These are phyloP conservation scores for Chaetops frenatus DNA, from an alignment of 2,113 vertebrate genomes.

Conservation along the genomic window DNA sequence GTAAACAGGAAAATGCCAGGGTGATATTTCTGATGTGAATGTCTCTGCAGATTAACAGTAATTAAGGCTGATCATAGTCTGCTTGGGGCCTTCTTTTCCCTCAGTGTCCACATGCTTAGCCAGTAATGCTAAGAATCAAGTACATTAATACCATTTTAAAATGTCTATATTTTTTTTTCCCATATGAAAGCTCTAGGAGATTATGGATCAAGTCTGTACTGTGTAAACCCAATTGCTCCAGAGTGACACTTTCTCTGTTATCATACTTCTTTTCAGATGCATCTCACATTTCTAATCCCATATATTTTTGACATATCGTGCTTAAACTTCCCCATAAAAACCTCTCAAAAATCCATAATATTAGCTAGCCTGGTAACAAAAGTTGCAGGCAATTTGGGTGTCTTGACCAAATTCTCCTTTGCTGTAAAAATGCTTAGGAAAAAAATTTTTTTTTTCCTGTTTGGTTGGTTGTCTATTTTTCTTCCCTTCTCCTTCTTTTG, in stretches of 20 bases:
- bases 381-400: neutral
- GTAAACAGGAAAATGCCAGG: slow-evolving; percentile 52
- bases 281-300: neutral
- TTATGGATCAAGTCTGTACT: neutral
- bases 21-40: slow-evolving; percentile 33
- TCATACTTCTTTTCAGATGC: neutral
- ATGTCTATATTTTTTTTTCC: neutral
- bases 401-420: neutral
- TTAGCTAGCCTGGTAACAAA: neutral
- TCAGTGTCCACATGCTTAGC: neutral
- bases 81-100: neutral
- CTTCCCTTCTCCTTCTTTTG: neutral
- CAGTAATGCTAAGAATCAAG: neutral
- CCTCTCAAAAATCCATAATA: neutral
- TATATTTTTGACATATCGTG: fast-evolving
- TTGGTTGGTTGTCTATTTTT: neutral
- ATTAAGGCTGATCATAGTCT: slow-evolving; percentile 4
- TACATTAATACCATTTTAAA: neutral
- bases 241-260: neutral
- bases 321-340: neutral
- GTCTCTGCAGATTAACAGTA: slow-evolving; percentile 24
- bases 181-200: neutral
- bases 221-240: neutral
- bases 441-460: neutral
- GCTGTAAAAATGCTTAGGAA: neutral